phyloP scores from a whole-genome alignment of 2,113 vertebrate genomes.

The Shinisaurus crocodilurus region DNA sequence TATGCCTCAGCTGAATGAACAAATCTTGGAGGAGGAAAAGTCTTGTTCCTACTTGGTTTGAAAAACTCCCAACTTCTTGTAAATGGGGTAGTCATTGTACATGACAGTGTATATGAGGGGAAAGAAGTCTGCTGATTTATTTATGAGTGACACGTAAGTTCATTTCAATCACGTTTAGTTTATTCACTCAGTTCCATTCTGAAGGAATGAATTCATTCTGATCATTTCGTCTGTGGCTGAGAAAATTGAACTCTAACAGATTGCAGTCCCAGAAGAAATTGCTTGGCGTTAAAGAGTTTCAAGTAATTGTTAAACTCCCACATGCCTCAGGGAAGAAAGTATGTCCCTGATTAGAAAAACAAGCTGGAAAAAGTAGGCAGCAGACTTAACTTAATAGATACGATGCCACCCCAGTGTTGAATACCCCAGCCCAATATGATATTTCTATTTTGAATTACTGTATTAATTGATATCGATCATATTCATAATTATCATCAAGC shows the following conservation, averaged over 20 bases:
- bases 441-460: conserved; percentile 58
- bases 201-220: conserved; percentile 81
- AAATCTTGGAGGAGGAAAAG: conserved; percentile 8
- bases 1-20: not conserved
- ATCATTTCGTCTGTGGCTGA: conserved; percentile 78
- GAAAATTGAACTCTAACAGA: conserved; percentile 84
- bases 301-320: conserved; percentile 82
- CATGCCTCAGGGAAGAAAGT: conserved; percentile 72
- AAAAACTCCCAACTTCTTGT: not conserved
- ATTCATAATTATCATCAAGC: conserved; percentile 58
- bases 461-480: conserved; percentile 62
- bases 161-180: conserved; percentile 81
- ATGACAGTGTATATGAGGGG: not conserved
- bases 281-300: conserved; percentile 76
- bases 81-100: conserved; percentile 12
- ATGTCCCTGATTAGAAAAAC: conserved; percentile 80
- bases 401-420: conserved; percentile 43
- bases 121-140: conserved; percentile 58
- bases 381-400: conserved; percentile 48
- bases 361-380: conserved; percentile 49
- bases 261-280: conserved; percentile 81
- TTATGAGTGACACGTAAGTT: conserved; percentile 68
- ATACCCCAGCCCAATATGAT: conserved; percentile 40
- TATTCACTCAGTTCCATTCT: conserved; percentile 78
- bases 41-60: not conserved